Conservation (phyloP, 2,113 vertebrate genomes). For the Podiceps cristatus region DNA sequence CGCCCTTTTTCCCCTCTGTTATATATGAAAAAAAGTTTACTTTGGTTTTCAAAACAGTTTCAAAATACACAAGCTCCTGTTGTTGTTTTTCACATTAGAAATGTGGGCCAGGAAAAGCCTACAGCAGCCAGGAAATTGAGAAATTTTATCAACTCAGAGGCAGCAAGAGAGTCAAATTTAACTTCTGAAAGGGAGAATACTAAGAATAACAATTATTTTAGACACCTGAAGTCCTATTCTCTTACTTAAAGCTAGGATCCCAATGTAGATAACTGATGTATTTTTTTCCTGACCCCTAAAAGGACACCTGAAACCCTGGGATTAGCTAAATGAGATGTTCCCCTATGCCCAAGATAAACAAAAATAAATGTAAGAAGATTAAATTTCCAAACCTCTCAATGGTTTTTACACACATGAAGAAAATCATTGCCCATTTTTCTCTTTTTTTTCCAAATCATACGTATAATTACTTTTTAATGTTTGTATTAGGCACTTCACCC, state of each 20-base stretch:
- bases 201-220: background rate
- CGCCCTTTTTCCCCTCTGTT: background rate
- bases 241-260: background rate
- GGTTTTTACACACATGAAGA: background rate
- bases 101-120: background rate
- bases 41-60: background rate
- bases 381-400: background rate
- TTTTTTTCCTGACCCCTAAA: background rate
- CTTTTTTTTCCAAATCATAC: background rate
- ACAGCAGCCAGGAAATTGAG: background rate
- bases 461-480: background rate
- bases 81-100: background rate
- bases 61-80: background rate
- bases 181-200: background rate
- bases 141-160: background rate
- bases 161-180: background rate
- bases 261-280: background rate
- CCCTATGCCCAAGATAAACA: background rate
- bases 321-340: background rate
- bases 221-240: background rate
- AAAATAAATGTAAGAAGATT: background rate
- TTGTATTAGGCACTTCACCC: background rate
- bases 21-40: background rate
- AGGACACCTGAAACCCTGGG: background rate
- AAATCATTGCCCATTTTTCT: background rate